Evolutionary conservation across 2,888 invertebrate genomes (phyloP), one percentile per base, ranked within the genome.

Genomic region (Hypsopygia costalis): DNA sequence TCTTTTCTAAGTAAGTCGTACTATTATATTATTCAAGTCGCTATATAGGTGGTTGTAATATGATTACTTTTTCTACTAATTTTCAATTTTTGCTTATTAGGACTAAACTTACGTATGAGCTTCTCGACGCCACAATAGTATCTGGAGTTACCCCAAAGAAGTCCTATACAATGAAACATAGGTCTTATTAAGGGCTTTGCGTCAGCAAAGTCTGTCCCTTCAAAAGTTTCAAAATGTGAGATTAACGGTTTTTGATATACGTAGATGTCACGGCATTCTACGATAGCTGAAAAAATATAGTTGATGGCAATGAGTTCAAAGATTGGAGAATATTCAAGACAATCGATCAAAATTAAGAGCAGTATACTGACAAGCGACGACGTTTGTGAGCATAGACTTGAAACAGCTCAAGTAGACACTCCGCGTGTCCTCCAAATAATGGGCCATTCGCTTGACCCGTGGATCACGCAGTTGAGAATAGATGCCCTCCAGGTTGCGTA

Each of bases 381-480:
- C 92, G 66, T 94, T 93, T 56, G 94, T 92, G 47, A 96, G 94
- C 69, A 96, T 91, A 8, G 91, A 91, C 58, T 94, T 93, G 71
- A 97, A 97, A 43, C 94, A 92, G 22, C 90, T 88, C 45, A 93
- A 91, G 68, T 97, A 97, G 4, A 94, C 94, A 49, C 97, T 97
- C 12, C 92, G 89, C 0, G 94, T 94, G 49, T 92, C 82, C 72
- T 97, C 95, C 37, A 97, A 74, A 37, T 95, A 91, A 44, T 92
- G 91, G 0, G 94, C 95, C 92, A 98, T 95, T 44, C 94, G 94
- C 62, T 94, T 94, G 0, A 97, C 94, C 57, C 95, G 90, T 6
- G 93, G 93, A 66, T 95, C 94, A n/a, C 93, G 89, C 52, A 98
- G 83, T 74, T 98, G 98, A 27, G 94, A 93, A 62, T 96, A 96